A percentile compares a stretch with the other conserved stretches of the same genome.
Evolutionary conservation across 2,113 vertebrate species (phyloP).

Genomic region (Bolborhynchus lineola): DNA sequence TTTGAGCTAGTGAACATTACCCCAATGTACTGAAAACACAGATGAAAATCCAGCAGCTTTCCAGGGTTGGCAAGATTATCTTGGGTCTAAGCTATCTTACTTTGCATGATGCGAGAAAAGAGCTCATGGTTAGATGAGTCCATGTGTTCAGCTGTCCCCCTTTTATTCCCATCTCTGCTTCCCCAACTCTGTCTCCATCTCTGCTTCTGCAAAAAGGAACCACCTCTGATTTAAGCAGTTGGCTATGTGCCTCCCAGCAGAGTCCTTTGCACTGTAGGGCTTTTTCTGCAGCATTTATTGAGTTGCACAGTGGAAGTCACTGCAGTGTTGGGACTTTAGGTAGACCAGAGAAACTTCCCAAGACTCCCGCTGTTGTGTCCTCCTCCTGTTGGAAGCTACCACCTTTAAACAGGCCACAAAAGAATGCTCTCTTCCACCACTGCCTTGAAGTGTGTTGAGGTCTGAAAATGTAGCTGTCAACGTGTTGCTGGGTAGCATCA

Average conservation of each 20-base stretch:
- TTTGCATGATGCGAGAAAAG: neutral
- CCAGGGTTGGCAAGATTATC: neutral
- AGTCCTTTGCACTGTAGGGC: neutral
- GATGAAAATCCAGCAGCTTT: neutral
- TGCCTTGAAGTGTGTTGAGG: neutral
- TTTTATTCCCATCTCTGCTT: neutral
- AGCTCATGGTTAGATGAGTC: neutral
- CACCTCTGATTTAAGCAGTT: neutral
- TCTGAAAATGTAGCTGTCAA: neutral
- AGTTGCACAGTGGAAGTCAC: neutral
- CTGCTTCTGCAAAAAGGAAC: neutral
- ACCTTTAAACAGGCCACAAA: neutral
- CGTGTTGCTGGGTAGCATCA: neutral
- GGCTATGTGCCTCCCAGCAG: neutral
- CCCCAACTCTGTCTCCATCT: neutral
- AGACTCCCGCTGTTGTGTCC: neutral
- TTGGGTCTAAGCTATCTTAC: neutral
- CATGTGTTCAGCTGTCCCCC: neutral
- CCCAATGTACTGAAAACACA: neutral
- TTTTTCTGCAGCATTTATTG: neutral
- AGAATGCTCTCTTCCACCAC: neutral
- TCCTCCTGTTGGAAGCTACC: neutral
- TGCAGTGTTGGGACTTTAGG: neutral
- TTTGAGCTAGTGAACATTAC: neutral
- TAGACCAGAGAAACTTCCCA: neutral